Conservation (phyloP, 1,140 invertebrate genomes). For the Drosophila mayri region DNA sequence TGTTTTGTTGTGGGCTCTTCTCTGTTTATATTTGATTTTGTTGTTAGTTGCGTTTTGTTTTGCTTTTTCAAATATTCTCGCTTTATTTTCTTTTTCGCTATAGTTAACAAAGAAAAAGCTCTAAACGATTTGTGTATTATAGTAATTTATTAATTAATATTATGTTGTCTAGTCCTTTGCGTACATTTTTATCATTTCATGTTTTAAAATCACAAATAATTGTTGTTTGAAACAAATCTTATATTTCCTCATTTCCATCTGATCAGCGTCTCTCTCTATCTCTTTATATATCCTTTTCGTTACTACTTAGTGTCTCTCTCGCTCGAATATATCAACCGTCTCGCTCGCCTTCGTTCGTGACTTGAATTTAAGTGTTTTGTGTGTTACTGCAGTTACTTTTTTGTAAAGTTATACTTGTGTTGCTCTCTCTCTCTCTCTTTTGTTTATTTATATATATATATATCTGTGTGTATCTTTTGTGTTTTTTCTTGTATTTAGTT, state of each 20-base stretch:
- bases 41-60: conserved; percentile 10
- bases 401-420: conserved; percentile 40
- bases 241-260: conserved; percentile 11
- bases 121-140: conserved; percentile 61
- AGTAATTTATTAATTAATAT: conserved; percentile 70
- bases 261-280: conserved; percentile 7
- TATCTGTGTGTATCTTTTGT: conserved; percentile 14
- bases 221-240: conserved; percentile 79
- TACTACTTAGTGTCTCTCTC: conserved; percentile 1
- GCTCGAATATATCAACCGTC: conserved; percentile 32
- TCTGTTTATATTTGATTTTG: conserved; percentile 2
- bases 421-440: conserved; percentile 19
- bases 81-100: conserved; percentile 22
- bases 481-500: conserved; percentile 12
- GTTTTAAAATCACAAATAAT: conserved; percentile 81
- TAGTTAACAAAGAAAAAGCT: conserved; percentile 74
- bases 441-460: conserved; percentile 31
- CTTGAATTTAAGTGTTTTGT: conserved; percentile 16
- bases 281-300: conserved; percentile 11
- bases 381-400: not conserved
- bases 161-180: conserved; percentile 68
- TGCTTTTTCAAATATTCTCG: conserved; percentile 9
- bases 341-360: conserved; percentile 15
- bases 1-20: conserved; percentile 29
- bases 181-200: conserved; percentile 74